phyloP scores from a whole-genome alignment of 2,113 vertebrate species.

The Cervus canadensis region DNA sequence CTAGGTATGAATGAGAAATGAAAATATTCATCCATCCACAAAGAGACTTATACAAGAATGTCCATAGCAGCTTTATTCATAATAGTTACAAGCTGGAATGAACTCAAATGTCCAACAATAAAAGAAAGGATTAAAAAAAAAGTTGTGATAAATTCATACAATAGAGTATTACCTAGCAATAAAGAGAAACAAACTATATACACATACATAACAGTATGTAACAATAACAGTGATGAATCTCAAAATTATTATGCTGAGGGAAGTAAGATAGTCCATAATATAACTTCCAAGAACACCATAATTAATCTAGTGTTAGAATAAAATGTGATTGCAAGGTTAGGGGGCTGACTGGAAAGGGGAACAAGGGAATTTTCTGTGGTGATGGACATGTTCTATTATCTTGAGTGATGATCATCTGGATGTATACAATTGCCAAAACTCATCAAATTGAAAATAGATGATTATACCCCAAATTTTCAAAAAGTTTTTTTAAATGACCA shows the following conservation, averaged over 20 bases:
- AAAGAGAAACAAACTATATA: neutral
- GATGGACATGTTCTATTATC: neutral
- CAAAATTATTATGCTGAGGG: neutral
- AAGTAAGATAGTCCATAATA: neutral
- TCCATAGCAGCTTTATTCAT: neutral
- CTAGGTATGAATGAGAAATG: neutral
- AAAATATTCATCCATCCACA: neutral
- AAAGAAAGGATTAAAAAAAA: neutral
- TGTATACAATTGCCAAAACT: neutral
- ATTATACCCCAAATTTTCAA: neutral
- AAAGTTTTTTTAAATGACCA: neutral
- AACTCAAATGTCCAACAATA: neutral
- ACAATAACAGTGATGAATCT: neutral
- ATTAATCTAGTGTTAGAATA: neutral
- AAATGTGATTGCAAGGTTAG: neutral
- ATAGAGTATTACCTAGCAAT: neutral
- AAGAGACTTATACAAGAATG: neutral
- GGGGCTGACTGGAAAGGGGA: neutral
- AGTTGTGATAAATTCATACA: neutral
- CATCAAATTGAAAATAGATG: neutral
- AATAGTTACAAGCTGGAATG: neutral
- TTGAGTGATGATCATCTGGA: neutral
- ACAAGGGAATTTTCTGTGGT: neutral
- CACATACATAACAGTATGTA: neutral
- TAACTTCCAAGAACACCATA: neutral